Conservation (phyloP, 2,888 invertebrate species). For the Amaurobius ferox region DNA sequence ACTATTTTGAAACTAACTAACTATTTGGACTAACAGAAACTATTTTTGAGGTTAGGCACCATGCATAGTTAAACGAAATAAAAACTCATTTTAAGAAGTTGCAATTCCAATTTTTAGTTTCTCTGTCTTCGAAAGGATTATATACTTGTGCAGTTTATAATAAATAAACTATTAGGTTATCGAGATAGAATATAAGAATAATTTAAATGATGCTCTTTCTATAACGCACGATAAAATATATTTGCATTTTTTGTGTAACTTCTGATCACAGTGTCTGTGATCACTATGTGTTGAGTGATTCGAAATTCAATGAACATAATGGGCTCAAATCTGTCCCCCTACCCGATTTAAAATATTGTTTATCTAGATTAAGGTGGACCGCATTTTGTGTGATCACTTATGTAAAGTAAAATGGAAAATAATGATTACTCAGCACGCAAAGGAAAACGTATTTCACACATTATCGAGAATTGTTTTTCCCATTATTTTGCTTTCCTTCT, state of each 20-base stretch:
- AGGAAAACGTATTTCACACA: background rate
- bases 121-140: too few species aligned
- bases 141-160: background rate
- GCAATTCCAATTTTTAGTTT: too few species aligned
- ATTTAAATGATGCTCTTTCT: conserved; percentile 9
- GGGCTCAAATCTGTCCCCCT: background rate
- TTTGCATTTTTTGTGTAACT: conserved; percentile 6
- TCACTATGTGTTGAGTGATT: conserved; percentile 1
- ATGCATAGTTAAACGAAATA: too few species aligned
- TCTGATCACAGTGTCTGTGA: background rate
- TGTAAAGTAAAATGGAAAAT: background rate
- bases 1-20: too few species aligned
- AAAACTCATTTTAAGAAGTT: too few species aligned
- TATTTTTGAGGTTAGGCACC: too few species aligned
- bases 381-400: conserved; percentile 1
- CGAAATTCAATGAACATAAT: conserved; percentile 12
- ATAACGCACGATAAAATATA: background rate
- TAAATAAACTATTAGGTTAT: background rate
- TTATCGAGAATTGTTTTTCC: background rate
- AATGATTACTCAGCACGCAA: background rate
- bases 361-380: background rate
- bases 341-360: background rate
- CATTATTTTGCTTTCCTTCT: background rate
- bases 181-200: background rate
- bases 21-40: too few species aligned